Base-by-base conservation (phyloP, 2,113 vertebrate species). In the Arvicanthis niloticus region DNA sequence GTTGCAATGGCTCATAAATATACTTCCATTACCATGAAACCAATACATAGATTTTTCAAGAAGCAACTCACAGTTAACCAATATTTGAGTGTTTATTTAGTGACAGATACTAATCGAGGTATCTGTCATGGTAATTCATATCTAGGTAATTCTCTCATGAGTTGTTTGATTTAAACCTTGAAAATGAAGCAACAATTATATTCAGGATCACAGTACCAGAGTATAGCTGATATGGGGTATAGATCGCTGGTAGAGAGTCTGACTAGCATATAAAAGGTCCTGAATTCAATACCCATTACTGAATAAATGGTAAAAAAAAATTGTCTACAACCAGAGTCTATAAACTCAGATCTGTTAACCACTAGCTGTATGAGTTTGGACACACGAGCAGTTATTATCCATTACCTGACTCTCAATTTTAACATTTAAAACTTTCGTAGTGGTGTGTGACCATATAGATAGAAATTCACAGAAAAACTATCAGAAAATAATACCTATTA, bases 401-500 rank as follows among this genome's bases (percentile, higher is more conserved):
- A 17, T 88, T 56, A 75, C 24, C 81, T 84, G 45, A 26, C 24
- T 95, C 34, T 95, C n/a, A 51, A 5, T 37, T 58, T 88, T 94
- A 29, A 76, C 22, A 88, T 9, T 4, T 29, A n/a, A 91, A 73
- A 93, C 56, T 19, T 58, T 93, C 10, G 16, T 68, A 68, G 45
- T 22, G 24, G 29, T 16, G 51, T 75, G 29, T 34, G 77, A 82
- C 72, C 56, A 19, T 76, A 51, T 15, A 48, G 3, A 40, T 80
- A 29, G 51, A 93, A 96, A 77, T 67, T 91, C n/a, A 75, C 70
- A 84, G 53, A 67, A 56, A 10, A 91, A 0, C 19, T 4, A 80
- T 91, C n/a, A 91, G 22, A 93, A 90, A 95, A 58, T 85, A 85
- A 48, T 78, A 75, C 7, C 51, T 85, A 29, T 75, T 89, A 21